Percentiles rank a stretch among this genome's conserved stretches.
Conservation (phyloP, 2,113 vertebrate species). For the Loxodonta africana region DNA sequence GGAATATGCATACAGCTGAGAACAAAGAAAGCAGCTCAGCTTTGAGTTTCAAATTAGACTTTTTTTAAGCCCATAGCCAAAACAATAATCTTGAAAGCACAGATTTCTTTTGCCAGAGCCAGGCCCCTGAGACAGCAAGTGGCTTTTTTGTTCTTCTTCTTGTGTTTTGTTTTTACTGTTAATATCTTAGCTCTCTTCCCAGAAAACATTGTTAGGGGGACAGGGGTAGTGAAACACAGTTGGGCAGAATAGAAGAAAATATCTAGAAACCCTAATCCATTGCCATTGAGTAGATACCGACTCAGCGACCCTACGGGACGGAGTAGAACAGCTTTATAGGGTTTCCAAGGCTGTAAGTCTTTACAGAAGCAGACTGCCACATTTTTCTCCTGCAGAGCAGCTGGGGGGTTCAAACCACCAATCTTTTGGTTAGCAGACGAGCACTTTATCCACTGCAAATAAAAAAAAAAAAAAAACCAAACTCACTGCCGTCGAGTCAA, state of each 20-base stretch:
- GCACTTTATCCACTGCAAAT: too few relatives aligned
- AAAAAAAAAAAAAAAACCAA: too few relatives aligned
- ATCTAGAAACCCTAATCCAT: too few relatives aligned
- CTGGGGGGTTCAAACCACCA: too few relatives aligned
- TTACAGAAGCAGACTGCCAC: too few relatives aligned
- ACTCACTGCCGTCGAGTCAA: too few relatives aligned
- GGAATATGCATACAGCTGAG: background rate
- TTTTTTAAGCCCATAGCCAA: constrained; percentile 54
- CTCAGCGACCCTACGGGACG: too few relatives aligned
- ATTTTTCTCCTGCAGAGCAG: too few relatives aligned
- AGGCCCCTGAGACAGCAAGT: constrained; percentile 56
- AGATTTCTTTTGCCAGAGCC: constrained; percentile 62
- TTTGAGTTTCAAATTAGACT: constrained; percentile 60
- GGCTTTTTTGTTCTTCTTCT: background rate
- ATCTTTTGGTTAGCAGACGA: too few relatives aligned
- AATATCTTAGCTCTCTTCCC: constrained; percentile 58
- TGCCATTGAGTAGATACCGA: too few relatives aligned
- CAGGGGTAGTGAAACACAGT: background rate
- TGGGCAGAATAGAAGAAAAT: background rate
- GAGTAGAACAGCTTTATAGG: too few relatives aligned
- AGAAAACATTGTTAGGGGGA: background rate
- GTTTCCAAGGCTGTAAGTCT: too few relatives aligned
- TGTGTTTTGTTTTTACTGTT: constrained; percentile 49
- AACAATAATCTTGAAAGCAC: constrained; percentile 69
- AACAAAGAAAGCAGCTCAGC: constrained; percentile 42